phyloP scores from a whole-genome alignment of 1,140 invertebrate species.

The Venustaconcha ellipsiformis region DNA sequence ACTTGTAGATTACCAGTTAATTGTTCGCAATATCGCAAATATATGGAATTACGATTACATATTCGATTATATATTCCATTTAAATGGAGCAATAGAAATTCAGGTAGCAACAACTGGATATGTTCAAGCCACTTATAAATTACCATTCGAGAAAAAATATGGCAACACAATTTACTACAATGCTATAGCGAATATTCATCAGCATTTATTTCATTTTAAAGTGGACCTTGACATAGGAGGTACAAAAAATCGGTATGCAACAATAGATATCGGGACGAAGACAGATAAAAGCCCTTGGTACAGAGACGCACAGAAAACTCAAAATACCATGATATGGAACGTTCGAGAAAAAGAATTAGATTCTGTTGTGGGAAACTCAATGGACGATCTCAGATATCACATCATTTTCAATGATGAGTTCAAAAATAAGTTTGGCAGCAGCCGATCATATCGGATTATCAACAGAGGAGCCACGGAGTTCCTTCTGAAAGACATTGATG shows the following conservation, averaged over 20 bases:
- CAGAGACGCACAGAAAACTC: constrained; percentile 37
- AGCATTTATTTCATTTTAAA: constrained; percentile 63
- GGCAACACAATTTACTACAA: constrained; percentile 45
- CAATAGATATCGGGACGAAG: constrained; percentile 47
- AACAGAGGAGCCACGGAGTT: constrained; percentile 47
- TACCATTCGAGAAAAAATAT: constrained; percentile 38
- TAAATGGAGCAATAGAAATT: constrained; percentile 60
- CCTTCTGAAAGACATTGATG: constrained; percentile 43
- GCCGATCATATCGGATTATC: constrained; percentile 54
- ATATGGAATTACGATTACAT: constrained; percentile 64
- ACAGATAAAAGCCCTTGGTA: constrained; percentile 42
- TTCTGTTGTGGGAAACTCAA: constrained; percentile 31
- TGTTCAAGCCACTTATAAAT: constrained; percentile 49
- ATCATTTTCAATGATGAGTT: constrained; percentile 45
- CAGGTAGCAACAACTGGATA: constrained; percentile 59
- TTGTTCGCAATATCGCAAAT: constrained; percentile 57
- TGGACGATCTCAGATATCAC: constrained; percentile 43
- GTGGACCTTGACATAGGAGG: constrained; percentile 58
- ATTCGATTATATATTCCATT: constrained; percentile 65
- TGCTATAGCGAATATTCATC: constrained; percentile 54
- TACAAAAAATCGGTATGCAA: constrained; percentile 53
- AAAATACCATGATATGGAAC: constrained; percentile 40
- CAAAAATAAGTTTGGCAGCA: constrained; percentile 41
- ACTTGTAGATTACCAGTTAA: constrained; percentile 50
- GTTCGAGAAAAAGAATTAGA: constrained; percentile 44